A percentile compares a stretch with the other conserved stretches of the same genome.
Conservation (phyloP, 2,113 vertebrate genomes). For the Cygnus atratus region DNA sequence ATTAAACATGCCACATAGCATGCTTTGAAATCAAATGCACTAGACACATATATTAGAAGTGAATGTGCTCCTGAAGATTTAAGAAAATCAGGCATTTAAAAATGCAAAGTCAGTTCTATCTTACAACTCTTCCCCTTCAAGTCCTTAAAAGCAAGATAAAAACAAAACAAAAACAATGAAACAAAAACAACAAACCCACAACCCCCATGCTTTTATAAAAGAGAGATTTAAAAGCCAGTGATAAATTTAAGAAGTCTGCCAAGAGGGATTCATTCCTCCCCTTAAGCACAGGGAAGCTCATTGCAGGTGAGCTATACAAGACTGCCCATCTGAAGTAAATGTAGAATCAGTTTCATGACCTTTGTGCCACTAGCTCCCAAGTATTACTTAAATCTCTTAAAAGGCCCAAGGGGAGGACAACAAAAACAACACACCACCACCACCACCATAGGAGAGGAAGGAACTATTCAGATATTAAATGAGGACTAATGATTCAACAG, state of each 20-base stretch:
- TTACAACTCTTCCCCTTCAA: not conserved
- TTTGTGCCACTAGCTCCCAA: not conserved
- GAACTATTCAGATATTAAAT: not conserved
- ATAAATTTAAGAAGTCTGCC: not conserved
- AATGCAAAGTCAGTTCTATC: not conserved
- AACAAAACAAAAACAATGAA: not conserved
- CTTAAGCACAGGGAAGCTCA: not conserved
- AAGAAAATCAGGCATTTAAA: not conserved
- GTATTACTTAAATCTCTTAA: constrained; percentile 4
- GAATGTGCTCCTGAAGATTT: not conserved
- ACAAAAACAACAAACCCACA: not conserved
- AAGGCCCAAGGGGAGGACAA: not conserved
- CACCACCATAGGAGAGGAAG: not conserved
- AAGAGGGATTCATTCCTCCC: not conserved
- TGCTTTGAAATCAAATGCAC: constrained; percentile 27
- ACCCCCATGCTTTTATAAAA: not conserved
- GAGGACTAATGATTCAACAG: not conserved
- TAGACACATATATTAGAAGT: not conserved
- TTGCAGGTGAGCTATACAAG: not conserved
- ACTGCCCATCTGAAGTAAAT: not conserved
- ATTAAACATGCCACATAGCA: not conserved
- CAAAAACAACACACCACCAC: not conserved
- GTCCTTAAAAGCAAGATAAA: not conserved
- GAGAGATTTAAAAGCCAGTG: not conserved
- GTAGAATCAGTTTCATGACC: not conserved